These are phyloP conservation scores for Leucopsar rothschildi DNA, from an alignment of 2,113 vertebrate species.

Conservation along the genomic window DNA sequence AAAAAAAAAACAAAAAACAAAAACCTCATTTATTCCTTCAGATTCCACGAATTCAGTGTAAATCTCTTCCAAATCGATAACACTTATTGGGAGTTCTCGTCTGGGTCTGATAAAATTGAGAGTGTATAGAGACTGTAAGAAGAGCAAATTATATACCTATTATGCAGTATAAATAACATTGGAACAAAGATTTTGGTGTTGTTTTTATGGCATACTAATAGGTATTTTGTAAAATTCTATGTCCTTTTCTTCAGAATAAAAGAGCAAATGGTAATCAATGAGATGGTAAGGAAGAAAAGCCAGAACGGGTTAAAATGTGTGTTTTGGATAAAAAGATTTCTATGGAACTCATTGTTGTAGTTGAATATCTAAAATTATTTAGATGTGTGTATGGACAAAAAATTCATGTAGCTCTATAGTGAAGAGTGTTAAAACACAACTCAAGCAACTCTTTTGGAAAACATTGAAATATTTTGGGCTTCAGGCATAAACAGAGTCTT, in stretches of 20 bases:
- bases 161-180: not conserved
- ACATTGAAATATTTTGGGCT: not conserved
- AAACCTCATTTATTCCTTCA: fast-evolving
- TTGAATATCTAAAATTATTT: not conserved
- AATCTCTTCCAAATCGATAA: not conserved
- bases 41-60: not conserved
- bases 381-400: not conserved
- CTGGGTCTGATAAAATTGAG: not conserved
- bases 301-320: not conserved
- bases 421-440: not conserved
- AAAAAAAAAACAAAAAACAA: not conserved
- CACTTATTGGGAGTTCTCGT: not conserved
- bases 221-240: not conserved
- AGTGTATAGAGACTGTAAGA: not conserved
- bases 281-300: not conserved
- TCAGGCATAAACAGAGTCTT: constrained; percentile 3
- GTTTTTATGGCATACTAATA: not conserved
- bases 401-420: not conserved
- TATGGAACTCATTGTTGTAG: not conserved
- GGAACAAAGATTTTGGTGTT: not conserved
- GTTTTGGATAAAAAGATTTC: not conserved
- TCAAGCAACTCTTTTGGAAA: not conserved
- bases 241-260: not conserved
- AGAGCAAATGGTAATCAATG: not conserved
- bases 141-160: not conserved